Conservation (phyloP, 1,140 invertebrate genomes). For the Apis florea region DNA sequence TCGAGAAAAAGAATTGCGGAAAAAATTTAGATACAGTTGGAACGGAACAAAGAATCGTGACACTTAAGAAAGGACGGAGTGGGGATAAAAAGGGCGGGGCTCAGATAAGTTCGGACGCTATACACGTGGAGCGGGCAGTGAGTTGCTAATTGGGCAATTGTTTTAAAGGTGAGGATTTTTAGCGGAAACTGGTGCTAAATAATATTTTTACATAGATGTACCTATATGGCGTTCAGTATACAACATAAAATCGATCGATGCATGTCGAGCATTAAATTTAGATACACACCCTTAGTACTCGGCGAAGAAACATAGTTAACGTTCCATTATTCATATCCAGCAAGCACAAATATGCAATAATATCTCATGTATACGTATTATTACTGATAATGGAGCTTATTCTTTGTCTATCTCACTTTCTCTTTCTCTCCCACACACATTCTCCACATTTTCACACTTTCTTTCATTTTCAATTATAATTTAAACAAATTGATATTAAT, state of each 20-base stretch:
- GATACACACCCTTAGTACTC: slow-evolving; percentile 67
- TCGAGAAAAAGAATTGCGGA: too few species aligned
- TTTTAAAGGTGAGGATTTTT: not conserved
- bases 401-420: too few species aligned
- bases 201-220: slow-evolving; percentile 48
- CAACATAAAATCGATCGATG: slow-evolving; percentile 61
- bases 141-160: not conserved
- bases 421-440: not conserved
- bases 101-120: not conserved
- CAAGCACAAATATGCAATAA: slow-evolving; percentile 73
- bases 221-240: slow-evolving; percentile 49
- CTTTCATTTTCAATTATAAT: slow-evolving; percentile 15
- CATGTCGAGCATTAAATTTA: slow-evolving; percentile 63
- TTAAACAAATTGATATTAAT: slow-evolving; percentile 29
- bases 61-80: not conserved
- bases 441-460: not conserved
- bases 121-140: not conserved
- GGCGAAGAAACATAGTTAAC: slow-evolving; percentile 67
- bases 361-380: slow-evolving; percentile 64
- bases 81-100: too few species aligned
- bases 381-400: slow-evolving; percentile 52
- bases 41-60: not conserved
- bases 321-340: slow-evolving; percentile 69
- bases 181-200: slow-evolving; percentile 42
- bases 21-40: too few species aligned